Conservation (phyloP, 2,113 vertebrate species). For the Gnathonemus longibarbis region DNA sequence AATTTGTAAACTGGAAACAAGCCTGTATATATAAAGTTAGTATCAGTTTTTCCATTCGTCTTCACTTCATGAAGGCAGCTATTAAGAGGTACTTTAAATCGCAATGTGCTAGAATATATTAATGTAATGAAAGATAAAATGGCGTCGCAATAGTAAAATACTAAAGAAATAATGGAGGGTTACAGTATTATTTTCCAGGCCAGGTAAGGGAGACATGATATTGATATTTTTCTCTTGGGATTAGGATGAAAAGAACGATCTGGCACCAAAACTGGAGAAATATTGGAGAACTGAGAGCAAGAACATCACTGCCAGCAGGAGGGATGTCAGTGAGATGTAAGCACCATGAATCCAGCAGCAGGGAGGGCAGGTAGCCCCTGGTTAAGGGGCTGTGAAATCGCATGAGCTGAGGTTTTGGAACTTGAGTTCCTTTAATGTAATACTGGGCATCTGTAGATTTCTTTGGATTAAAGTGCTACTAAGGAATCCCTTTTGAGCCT, state of each 20-base stretch:
- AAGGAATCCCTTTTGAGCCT: background rate
- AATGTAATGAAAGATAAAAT: background rate
- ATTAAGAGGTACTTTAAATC: background rate
- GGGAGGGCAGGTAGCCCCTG: background rate
- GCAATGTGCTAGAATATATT: background rate
- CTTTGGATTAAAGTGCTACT: background rate
- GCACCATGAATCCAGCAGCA: background rate
- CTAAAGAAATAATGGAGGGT: background rate
- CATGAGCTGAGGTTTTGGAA: background rate
- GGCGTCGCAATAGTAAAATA: background rate
- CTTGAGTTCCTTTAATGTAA: background rate
- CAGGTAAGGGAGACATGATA: background rate
- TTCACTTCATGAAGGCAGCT: background rate
- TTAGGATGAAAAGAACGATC: conserved; percentile 76
- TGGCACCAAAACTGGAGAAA: conserved; percentile 76
- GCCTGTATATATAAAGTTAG: background rate
- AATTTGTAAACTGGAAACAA: background rate
- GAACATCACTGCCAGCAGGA: conserved; percentile 64
- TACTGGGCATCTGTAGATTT: background rate
- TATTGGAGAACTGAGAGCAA: conserved; percentile 71
- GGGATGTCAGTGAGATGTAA: conserved; percentile 79
- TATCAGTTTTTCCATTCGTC: background rate
- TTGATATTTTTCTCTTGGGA: background rate
- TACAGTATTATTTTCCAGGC: background rate
- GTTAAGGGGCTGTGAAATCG: background rate